Conservation (phyloP, 2,888 invertebrate species). For the Bugulina stolonifera region DNA sequence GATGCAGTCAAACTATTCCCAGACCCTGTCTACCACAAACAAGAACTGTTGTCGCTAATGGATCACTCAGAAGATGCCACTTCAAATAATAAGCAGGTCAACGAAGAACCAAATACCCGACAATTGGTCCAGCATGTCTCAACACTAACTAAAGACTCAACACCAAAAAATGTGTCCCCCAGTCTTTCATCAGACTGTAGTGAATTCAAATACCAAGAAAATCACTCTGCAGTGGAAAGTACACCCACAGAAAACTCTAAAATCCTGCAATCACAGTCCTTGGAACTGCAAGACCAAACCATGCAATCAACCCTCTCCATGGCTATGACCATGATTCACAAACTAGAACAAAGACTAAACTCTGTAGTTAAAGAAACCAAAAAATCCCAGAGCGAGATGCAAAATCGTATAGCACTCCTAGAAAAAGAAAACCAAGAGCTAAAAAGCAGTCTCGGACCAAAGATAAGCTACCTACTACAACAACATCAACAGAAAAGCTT, state of each 20-base stretch:
- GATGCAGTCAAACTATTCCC: constrained; percentile 17
- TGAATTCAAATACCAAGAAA: background rate
- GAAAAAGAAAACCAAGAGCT: constrained; percentile 18
- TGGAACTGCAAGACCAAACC: background rate
- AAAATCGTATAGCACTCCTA: background rate
- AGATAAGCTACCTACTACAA: constrained; percentile 8
- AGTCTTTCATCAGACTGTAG: background rate
- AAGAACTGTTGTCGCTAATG: background rate
- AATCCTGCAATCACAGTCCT: too few species aligned
- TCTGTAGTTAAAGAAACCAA: background rate
- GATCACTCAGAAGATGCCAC: background rate
- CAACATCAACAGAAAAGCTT: background rate
- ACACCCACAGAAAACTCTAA: too few species aligned
- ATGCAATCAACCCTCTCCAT: background rate
- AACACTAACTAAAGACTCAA: background rate
- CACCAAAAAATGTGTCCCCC: too few species aligned
- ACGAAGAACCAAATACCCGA: too few species aligned
- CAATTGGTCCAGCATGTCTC: too few species aligned
- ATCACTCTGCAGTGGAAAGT: too few species aligned
- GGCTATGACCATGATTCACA: background rate
- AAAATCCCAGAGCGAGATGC: background rate
- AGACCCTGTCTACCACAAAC: background rate
- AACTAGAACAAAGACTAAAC: constrained; percentile 13
- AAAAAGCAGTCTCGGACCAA: background rate
- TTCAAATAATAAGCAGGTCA: background rate